These are phyloP conservation scores for Todiramphus saurophagus DNA, from an alignment of 2,113 vertebrate genomes.

Conservation along the genomic window DNA sequence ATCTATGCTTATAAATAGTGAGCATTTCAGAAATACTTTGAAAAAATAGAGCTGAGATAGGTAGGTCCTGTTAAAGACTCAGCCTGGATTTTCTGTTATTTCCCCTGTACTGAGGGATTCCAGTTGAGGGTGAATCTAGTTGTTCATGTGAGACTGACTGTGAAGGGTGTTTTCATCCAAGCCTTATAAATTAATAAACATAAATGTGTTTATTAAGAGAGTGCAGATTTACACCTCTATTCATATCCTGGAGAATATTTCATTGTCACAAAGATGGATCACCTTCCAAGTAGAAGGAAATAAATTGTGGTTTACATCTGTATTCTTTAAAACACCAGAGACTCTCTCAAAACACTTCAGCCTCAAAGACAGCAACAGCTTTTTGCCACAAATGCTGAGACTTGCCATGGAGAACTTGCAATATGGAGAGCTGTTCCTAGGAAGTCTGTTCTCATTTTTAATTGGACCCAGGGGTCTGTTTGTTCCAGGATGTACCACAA, in stretches of 20 bases:
- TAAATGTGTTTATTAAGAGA: slow-evolving; percentile 30
- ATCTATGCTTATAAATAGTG: not conserved
- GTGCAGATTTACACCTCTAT: slow-evolving; percentile 27
- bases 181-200: slow-evolving; percentile 48
- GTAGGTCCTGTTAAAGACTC: slow-evolving; percentile 43
- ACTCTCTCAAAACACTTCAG: not conserved
- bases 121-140: slow-evolving; percentile 58
- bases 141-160: slow-evolving; percentile 56
- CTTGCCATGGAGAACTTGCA: not conserved
- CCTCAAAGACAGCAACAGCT: not conserved
- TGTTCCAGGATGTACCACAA: not conserved
- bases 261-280: not conserved
- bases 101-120: slow-evolving; percentile 26
- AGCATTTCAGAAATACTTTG: slow-evolving; percentile 54
- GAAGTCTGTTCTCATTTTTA: not conserved
- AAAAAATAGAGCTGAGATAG: slow-evolving; percentile 31
- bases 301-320: slow-evolving; percentile 16
- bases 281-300: not conserved
- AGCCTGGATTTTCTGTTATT: slow-evolving; percentile 60
- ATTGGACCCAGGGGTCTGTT: not conserved
- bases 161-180: slow-evolving; percentile 68
- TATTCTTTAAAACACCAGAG: not conserved
- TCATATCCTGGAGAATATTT: slow-evolving; percentile 25
- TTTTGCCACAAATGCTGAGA: not conserved
- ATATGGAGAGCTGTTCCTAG: not conserved